Base-by-base conservation (phyloP, 2,113 vertebrate species). In the Octodon degus region DNA sequence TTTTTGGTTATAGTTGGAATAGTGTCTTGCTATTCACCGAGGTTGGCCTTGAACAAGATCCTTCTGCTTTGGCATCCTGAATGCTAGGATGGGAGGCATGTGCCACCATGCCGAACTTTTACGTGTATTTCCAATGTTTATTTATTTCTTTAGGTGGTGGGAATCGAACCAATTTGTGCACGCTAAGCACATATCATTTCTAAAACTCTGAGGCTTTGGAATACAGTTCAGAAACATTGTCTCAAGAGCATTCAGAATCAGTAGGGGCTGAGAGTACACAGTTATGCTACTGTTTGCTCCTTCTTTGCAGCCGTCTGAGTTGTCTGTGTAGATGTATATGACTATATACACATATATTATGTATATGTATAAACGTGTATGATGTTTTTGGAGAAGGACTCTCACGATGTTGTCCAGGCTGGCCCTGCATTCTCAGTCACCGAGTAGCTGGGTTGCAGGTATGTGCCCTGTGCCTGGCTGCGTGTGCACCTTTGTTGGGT, bases 141-240 rank as follows among this genome's bases (percentile, higher is more conserved):
- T 47, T 47, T 43, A 25, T 74, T 74, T 40, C 5, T 47, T 47
- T 77, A 77, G 79, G 79, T 58, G 55, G 55, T 58, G 55, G 55
- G 16, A 27, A 85, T 2, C 40, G 40, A 47, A 47, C 24, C 27
- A 43, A 60, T 63, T 50, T 86, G 19, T 47, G 62, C 62, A 85
- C 22, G 60, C 16, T 63, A 43, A 30, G 34, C 34, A 37, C 53
- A 55, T 5, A 30, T 77, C 13, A 22, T 47, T 94, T 87, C 91
- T 13, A 27, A 89, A 91, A 93, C 43, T 43, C 86, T 86, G 25
- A 93, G 58, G 74, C 68, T 92, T 47, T 76, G 37, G 40, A 89
- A 94, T 10, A 83, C 43, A 87, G 62, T 85, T 90, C 85, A 24
- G 37, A 53, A 91, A 72, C 74, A 93, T n/a, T 82, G 67, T 76